These are phyloP conservation scores for Mohoua ochrocephala DNA, from an alignment of 2,113 vertebrate species.

Conservation along the genomic window DNA sequence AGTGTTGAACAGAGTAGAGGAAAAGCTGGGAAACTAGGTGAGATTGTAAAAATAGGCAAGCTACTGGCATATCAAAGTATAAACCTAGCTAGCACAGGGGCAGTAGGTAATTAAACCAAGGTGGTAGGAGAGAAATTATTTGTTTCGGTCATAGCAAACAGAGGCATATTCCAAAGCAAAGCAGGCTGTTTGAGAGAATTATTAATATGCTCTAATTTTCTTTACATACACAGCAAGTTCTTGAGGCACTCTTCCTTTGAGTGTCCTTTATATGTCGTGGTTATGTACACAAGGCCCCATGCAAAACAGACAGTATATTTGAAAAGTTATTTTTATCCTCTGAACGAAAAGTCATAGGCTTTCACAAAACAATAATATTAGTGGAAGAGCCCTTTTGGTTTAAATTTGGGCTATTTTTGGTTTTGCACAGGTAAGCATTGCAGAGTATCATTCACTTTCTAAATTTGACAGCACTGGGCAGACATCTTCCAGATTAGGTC, in stretches of 20 bases:
- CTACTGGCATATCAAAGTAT: neutral
- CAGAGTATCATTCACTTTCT: neutral
- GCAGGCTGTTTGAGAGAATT: neutral
- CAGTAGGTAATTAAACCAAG: neutral
- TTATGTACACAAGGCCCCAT: neutral
- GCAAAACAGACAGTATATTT: neutral
- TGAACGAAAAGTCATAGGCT: neutral
- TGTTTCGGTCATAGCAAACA: neutral
- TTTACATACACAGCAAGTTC: neutral
- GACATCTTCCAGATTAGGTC: neutral
- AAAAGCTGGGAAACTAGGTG: neutral
- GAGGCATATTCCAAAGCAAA: neutral
- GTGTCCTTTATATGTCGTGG: neutral
- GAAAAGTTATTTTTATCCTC: neutral
- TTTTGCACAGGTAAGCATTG: neutral
- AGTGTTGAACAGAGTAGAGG: neutral
- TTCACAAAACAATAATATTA: neutral
- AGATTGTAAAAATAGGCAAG: neutral
- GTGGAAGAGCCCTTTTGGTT: neutral
- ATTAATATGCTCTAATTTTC: neutral
- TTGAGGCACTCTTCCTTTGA: neutral
- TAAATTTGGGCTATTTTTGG: neutral
- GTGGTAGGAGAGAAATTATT: neutral
- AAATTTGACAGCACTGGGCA: neutral
- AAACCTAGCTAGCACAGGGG: neutral